Evolutionary conservation across 2,888 invertebrate genomes (phyloP), one percentile per base, ranked within the genome.

Genomic region (Ganaspis brasiliensis): DNA sequence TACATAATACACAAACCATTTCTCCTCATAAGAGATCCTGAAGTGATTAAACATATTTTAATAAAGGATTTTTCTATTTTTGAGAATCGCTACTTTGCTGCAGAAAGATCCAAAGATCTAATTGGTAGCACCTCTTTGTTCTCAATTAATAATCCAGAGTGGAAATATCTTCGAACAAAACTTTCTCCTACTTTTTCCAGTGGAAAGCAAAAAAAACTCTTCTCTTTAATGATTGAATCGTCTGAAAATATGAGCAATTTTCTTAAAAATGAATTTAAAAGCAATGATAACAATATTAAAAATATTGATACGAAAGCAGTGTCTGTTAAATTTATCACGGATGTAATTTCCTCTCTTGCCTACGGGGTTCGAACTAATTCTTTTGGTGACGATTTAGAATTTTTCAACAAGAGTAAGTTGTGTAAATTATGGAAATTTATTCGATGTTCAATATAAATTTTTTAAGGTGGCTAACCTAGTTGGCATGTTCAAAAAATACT

Each of bases 131-230:
- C 87, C n/a, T 87, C 89, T 76, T 82, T 93, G 21, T 89, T 93
- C 81, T 86, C 91, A 0, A 85, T 92, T 57, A 87, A 90, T 72
- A 92, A 92, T 77, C 92, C 92, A 0, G 89, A 92, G 26, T 94
- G 94, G 94, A 93, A 91, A 81, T 84, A 87, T 16, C 80, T 93
- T 8, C 89, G 94, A 49, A 82, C 88, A 0, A 93, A 93, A 83
- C 76, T 94, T 63, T 92, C 93, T 0, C 93, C 93, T 0, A 91
- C 92, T 0, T 94, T 94, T 83, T 92, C 93, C 0, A 92, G 92
- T 0, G 93, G 93, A 24, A 94, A 94, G 85, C 86, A 94, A 40
- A 94, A 93, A 83, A 89, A 84, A 57, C 91, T 93, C 89, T 92
- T 92, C 72, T 82, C 87, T 1, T 85, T 93, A 6, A 91, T 93